phyloP scores from a whole-genome alignment of 2,888 invertebrate species.

The Leptothorax acervorum region DNA sequence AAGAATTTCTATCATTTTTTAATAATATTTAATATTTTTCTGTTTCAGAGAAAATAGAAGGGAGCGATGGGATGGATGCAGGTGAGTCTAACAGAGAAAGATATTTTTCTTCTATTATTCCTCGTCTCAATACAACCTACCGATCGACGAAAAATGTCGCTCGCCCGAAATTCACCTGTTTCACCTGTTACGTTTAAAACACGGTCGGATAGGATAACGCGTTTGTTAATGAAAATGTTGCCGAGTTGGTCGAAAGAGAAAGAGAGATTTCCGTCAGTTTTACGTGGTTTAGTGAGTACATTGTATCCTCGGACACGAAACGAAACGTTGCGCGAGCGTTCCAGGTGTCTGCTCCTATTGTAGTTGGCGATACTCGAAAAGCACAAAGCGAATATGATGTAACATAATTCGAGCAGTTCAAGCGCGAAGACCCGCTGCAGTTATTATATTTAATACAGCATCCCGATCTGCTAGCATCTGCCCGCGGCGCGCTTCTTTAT shows the following conservation, averaged over 20 bases:
- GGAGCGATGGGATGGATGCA: background rate
- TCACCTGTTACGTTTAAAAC: conserved; percentile 20
- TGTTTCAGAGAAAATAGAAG: conserved; percentile 71
- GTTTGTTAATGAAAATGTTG: conserved; percentile 29
- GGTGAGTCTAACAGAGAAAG: conserved; percentile 57
- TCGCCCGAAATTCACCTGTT: background rate
- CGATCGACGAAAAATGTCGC: background rate
- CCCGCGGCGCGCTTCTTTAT: conserved; percentile 50
- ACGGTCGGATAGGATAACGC: background rate
- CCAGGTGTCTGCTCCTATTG: conserved; percentile 80
- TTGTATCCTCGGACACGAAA: conserved; percentile 57
- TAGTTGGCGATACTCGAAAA: conserved; percentile 62
- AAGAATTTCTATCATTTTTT: background rate
- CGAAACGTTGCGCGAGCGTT: conserved; percentile 71
- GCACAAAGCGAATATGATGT: conserved; percentile 76
- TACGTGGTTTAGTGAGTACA: conserved; percentile 49
- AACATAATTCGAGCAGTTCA: conserved; percentile 81
- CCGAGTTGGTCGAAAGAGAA: conserved; percentile 12
- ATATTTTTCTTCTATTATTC: background rate
- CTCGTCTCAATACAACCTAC: background rate
- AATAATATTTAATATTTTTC: conserved; percentile 38
- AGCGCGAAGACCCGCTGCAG: conserved; percentile 78
- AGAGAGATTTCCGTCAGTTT: conserved; percentile 39
- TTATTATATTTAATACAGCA: conserved; percentile 78
- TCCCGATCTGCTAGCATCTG: conserved; percentile 72